phyloP scores from a whole-genome alignment of 1,140 invertebrate species.

The Leptonema lineaticorne region DNA sequence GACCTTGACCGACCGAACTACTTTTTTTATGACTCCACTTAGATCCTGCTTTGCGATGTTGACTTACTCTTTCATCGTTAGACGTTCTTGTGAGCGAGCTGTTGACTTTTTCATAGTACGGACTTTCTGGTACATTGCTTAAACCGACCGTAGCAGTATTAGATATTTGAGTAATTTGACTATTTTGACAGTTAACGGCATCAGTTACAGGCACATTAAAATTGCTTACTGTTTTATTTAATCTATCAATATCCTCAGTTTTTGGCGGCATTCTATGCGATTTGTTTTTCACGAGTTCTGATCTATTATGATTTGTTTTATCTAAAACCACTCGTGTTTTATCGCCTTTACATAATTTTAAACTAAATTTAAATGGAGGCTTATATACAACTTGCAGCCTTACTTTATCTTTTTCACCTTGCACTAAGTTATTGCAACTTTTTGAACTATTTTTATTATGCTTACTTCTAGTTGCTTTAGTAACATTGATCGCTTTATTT shows the following conservation, averaged over 20 bases:
- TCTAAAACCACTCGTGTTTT: conserved; percentile 56
- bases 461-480: conserved; percentile 25
- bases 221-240: conserved; percentile 40
- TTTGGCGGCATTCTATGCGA: conserved; percentile 21
- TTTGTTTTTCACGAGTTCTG: conserved; percentile 51
- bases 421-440: conserved; percentile 55
- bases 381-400: conserved; percentile 82
- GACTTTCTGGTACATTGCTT: conserved; percentile 28
- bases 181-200: conserved; percentile 48
- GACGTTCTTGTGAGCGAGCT: conserved; percentile 33
- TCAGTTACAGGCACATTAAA: conserved; percentile 43
- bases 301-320: conserved; percentile 53
- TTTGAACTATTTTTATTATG: conserved; percentile 50
- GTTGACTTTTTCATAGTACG: conserved; percentile 34
- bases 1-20: conserved; percentile 52
- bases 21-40: conserved; percentile 52
- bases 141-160: conserved; percentile 32
- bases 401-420: conserved; percentile 64
- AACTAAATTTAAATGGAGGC: conserved; percentile 80
- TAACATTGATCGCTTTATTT: conserved; percentile 46
- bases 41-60: conserved; percentile 46
- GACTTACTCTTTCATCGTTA: conserved; percentile 51
- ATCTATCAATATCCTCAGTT: conserved; percentile 31
- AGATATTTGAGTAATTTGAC: conserved; percentile 26
- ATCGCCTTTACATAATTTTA: conserved; percentile 71